These are phyloP conservation scores for Otolemur crassicaudatus DNA, from an alignment of 2,797 vertebrate species.

Conservation along the genomic window DNA sequence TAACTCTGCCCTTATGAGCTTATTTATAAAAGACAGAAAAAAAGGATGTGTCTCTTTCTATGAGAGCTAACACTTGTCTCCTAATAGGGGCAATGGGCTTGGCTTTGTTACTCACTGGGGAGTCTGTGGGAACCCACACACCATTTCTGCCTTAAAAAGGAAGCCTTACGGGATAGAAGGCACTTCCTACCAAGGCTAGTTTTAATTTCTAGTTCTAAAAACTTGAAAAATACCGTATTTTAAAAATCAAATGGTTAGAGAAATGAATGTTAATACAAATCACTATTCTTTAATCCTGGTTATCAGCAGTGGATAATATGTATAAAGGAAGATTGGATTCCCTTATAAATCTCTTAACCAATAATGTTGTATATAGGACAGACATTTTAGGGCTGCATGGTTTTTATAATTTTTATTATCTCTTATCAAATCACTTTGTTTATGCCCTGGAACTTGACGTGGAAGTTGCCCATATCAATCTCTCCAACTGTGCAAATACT, in stretches of 20 bases:
- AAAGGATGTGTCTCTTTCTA: background rate
- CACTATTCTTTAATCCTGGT: background rate
- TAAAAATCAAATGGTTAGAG: background rate
- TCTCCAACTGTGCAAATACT: background rate
- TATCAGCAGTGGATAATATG: background rate
- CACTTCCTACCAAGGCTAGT: background rate
- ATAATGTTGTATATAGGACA: background rate
- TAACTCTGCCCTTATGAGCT: background rate
- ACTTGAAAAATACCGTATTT: background rate
- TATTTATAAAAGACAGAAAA: background rate
- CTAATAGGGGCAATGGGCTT: background rate
- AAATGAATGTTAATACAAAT: background rate
- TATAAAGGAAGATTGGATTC: background rate
- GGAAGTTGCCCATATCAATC: background rate
- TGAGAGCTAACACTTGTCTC: background rate
- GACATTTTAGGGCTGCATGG: background rate
- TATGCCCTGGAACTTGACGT: background rate
- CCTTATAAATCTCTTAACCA: background rate
- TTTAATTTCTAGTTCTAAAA: slow-evolving; percentile 15
- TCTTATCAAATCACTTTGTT: background rate
- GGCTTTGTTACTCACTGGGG: background rate
- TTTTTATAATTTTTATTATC: background rate
- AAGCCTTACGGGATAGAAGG: background rate
- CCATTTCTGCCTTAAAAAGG: background rate
- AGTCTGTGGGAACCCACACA: background rate